These are phyloP conservation scores for Euphysa ruthae DNA, from an alignment of 30 jellyfish, hydroid and myxozoan species.

Conservation along the genomic window DNA sequence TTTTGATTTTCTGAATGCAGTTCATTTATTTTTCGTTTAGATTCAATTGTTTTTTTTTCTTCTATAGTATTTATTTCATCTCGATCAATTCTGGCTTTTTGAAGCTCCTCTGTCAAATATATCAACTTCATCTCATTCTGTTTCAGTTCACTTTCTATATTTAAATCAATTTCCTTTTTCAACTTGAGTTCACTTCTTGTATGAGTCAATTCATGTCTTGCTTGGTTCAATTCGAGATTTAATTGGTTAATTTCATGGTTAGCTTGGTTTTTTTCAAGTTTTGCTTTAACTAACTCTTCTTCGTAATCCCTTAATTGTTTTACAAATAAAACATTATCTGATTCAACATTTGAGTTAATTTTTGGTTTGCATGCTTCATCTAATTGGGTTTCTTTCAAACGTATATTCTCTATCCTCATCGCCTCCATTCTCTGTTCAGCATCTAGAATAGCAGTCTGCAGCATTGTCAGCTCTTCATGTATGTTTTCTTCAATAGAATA, in stretches of 20 bases:
- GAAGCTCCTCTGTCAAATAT: background rate
- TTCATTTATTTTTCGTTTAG: background rate
- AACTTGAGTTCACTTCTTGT: background rate
- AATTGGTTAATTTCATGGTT: background rate
- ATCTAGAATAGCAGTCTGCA: slow-evolving; percentile 42
- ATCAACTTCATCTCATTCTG: background rate
- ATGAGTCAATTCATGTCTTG: background rate
- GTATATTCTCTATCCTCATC: background rate
- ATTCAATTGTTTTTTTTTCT: too few relatives aligned
- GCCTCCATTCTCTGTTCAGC: slow-evolving; percentile 15
- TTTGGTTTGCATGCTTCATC: background rate
- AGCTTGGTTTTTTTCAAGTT: too few relatives aligned
- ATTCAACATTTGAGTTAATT: background rate
- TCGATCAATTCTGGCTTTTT: background rate
- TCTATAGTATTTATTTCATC: background rate
- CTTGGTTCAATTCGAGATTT: background rate
- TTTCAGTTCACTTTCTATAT: background rate
- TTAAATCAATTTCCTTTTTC: background rate
- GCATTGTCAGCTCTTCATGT: slow-evolving; percentile 56
- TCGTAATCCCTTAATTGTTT: background rate
- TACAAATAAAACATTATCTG: background rate
- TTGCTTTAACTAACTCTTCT: background rate
- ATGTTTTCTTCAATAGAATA: slow-evolving; percentile 39
- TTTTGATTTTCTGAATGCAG: background rate
- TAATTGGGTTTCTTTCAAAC: background rate